These are phyloP conservation scores for Melanotaenia boesemani DNA, from an alignment of 2,797 vertebrate genomes.

Conservation along the genomic window DNA sequence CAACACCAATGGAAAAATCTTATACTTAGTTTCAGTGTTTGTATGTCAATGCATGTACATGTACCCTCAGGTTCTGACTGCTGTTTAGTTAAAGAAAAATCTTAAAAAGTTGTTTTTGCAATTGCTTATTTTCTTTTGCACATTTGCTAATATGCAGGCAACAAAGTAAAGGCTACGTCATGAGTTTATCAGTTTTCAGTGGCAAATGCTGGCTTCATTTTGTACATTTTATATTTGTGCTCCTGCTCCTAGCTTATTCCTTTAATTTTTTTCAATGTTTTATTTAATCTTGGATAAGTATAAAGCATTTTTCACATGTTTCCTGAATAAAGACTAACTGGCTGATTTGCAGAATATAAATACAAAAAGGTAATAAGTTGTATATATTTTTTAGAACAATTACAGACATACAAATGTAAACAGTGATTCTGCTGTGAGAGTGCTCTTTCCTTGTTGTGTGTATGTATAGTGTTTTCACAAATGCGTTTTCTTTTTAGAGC, in stretches of 20 bases:
- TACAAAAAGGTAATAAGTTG: not conserved
- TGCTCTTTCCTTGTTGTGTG: not conserved
- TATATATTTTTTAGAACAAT: not conserved
- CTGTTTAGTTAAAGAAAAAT: too few relatives aligned
- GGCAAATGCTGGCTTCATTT: slow-evolving; percentile 7
- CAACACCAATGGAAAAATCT: not conserved
- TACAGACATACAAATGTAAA: not conserved
- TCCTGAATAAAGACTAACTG: not conserved
- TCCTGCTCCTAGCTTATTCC: not conserved
- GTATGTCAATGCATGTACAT: slow-evolving; percentile 23
- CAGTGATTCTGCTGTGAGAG: not conserved
- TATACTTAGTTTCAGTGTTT: slow-evolving; percentile 6
- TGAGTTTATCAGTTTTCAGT: slow-evolving; percentile 1
- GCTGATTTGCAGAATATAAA: not conserved
- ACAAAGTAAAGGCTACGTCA: not conserved
- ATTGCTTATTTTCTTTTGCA: too few relatives aligned
- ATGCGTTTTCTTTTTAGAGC: not conserved
- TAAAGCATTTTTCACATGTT: slow-evolving; percentile 8
- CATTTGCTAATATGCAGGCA: slow-evolving; percentile 13
- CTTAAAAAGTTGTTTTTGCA: too few relatives aligned
- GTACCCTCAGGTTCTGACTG: not conserved
- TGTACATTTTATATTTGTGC: not conserved
- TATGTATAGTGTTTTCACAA: not conserved
- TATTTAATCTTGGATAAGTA: slow-evolving; percentile 16
- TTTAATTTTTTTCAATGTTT: not conserved